Conservation (phyloP, 2,113 vertebrate species). For the Poeciliopsis retropinna region DNA sequence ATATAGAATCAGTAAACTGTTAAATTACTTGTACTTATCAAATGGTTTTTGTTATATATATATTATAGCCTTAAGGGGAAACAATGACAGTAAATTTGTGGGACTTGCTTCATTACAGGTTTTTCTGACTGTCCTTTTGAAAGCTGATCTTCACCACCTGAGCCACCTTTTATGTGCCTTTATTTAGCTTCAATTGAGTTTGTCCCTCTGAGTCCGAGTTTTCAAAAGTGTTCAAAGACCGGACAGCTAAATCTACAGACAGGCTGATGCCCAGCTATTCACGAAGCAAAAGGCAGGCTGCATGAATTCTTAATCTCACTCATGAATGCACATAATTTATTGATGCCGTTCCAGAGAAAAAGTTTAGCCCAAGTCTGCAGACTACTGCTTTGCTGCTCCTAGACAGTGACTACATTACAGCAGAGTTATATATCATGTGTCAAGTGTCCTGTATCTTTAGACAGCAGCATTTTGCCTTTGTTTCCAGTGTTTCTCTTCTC, state of each 20-base stretch:
- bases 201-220: constrained; percentile 6
- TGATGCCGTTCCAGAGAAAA: constrained; percentile 71
- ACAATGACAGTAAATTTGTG: background rate
- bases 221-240: constrained; percentile 35
- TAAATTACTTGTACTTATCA: too few relatives aligned
- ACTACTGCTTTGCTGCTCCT: constrained; percentile 39
- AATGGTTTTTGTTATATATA: too few relatives aligned
- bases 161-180: constrained; percentile 29
- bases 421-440: constrained; percentile 47
- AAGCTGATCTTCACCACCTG: constrained; percentile 1
- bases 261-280: constrained; percentile 40
- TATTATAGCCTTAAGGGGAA: background rate
- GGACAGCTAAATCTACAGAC: constrained; percentile 32
- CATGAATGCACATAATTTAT: constrained; percentile 77
- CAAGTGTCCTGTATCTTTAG: constrained; percentile 50
- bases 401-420: constrained; percentile 39
- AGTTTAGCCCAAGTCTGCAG: constrained; percentile 54
- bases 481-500: constrained; percentile 27
- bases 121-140: constrained; percentile 7
- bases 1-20: too few relatives aligned
- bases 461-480: constrained; percentile 24
- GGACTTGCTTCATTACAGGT: background rate
- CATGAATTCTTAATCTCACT: constrained; percentile 79
- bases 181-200: constrained; percentile 34
- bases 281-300: constrained; percentile 66